Base-by-base conservation (phyloP, 1,140 invertebrate genomes). In the Centruroides vittatus region DNA sequence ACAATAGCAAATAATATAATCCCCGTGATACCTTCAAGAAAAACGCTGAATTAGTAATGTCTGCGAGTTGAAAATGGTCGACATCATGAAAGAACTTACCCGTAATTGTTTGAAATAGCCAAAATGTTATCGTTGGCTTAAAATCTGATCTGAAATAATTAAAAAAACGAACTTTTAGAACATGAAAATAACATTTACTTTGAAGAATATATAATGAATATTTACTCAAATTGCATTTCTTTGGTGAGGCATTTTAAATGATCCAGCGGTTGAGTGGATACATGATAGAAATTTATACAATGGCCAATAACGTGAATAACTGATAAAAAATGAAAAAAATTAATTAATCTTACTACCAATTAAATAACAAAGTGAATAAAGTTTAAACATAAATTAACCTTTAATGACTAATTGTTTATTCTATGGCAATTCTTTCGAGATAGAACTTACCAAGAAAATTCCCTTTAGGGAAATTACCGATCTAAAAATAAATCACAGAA, bases 261-360 rank as follows among this genome's bases (percentile, higher is more conserved):
- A 68, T 92, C 89, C 0, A 97, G 79, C 0, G 93, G 93, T 72
- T 99, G 95, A 0, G 93, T 98, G 3, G 92, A 93, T 1, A 99
- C 87, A 70, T 99, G 94, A 74, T 99, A 99, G 74, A 99, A 99
- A 75, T 99, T 99, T 13, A 99, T 89, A 68, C 96, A 88, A 71
- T 99, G 96, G 0, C 96, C 96, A 35, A 95, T 82, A 0, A 93
- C 91, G 69, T 99, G 79, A 46, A 80, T 64, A n/a, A 74, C 76
- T 76, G 89, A 3, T 94, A 36, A 53, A 23, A 53, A 6, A 53
- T 41, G 5, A 41, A 6, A 41, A 41, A 41, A 41, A 41, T 41
- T 1, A 5, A 41, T 41, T 23, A 23, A 23, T 23, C 2, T 23
- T 41, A 41, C 41, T 8, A 41, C 1, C 41, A 6, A 8, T 41